Percentiles rank a stretch among this genome's conserved stretches.
Evolutionary conservation across 2,888 invertebrate genomes (phyloP).

Genomic region (Argyresthia goedartella): DNA sequence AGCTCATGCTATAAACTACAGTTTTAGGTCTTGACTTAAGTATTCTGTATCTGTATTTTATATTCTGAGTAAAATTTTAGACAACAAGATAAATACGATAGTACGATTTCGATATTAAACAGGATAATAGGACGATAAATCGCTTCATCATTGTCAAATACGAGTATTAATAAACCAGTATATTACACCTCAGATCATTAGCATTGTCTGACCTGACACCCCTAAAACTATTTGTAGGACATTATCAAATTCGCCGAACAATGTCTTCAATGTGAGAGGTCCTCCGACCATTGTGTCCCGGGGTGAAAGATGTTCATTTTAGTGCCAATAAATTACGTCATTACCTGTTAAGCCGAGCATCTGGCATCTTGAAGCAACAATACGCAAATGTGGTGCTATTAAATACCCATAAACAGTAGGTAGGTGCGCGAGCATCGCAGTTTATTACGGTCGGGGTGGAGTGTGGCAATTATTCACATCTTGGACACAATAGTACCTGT

Average conservation of each 20-base stretch:
- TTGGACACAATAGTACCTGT: conserved; percentile 57
- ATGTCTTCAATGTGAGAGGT: background rate
- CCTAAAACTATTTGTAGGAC: background rate
- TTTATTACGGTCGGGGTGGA: conserved; percentile 32
- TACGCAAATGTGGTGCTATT: conserved; percentile 56
- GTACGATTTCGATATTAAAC: too few species aligned
- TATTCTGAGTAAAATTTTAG: too few species aligned
- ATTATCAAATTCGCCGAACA: background rate
- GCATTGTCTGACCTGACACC: too few species aligned
- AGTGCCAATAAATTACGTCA: conserved; percentile 60
- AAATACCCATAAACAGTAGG: conserved; percentile 48
- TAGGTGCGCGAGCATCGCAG: conserved; percentile 31
- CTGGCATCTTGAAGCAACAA: conserved; percentile 52
- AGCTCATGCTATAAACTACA: too few species aligned
- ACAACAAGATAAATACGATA: too few species aligned
- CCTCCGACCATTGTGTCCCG: conserved; percentile 2
- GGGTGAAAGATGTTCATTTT: conserved; percentile 20
- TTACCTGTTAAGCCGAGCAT: conserved; percentile 50
- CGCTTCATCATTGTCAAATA: too few species aligned
- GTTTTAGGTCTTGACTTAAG: too few species aligned
- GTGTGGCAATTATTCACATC: conserved; percentile 64
- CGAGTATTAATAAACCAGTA: too few species aligned
- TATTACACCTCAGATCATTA: too few species aligned
- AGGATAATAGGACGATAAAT: too few species aligned
- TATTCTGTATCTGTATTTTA: too few species aligned